These are phyloP conservation scores for Mactra quadrangularis DNA, from an alignment of 1,140 invertebrate species.

Conservation along the genomic window DNA sequence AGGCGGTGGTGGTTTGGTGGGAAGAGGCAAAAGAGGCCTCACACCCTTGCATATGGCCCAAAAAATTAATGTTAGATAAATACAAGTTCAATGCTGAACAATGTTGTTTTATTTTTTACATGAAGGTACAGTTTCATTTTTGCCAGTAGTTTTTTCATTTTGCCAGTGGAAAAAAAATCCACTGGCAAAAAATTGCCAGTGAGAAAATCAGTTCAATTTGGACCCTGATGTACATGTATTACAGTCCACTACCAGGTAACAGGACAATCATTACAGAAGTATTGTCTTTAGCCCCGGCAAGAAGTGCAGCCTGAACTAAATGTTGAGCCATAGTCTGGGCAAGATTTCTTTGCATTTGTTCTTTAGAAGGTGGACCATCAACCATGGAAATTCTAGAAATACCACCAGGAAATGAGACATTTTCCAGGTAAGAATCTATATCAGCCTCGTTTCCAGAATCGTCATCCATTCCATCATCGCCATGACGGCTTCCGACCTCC, in stretches of 20 bases:
- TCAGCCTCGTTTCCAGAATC: conserved; percentile 75
- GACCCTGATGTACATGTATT: too few species aligned
- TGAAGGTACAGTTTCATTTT: too few species aligned
- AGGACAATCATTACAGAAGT: conserved; percentile 79
- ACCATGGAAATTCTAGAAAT: conserved; percentile 66
- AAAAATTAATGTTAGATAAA: too few species aligned
- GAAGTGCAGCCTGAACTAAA: conserved; percentile 80
- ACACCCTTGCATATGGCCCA: too few species aligned
- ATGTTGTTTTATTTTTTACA: too few species aligned
- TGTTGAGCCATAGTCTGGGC: conserved; percentile 79
- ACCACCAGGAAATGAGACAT: conserved; percentile 66
- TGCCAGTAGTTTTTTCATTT: too few species aligned
- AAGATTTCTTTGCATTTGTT: conserved; percentile 73
- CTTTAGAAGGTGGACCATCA: conserved; percentile 61
- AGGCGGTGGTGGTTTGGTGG: too few species aligned
- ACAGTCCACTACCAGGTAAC: conserved; percentile 78
- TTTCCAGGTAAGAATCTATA: conserved; percentile 71
- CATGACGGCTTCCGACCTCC: conserved; percentile 70
- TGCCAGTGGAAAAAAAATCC: too few species aligned
- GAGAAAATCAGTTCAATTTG: too few species aligned
- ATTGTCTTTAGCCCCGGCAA: conserved; percentile 81
- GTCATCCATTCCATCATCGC: conserved; percentile 54
- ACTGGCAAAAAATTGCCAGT: too few species aligned
- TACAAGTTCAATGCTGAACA: too few species aligned
- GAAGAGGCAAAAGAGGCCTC: too few species aligned